Base-by-base conservation (phyloP, 2,113 vertebrate genomes). In the Morone chrysops region DNA sequence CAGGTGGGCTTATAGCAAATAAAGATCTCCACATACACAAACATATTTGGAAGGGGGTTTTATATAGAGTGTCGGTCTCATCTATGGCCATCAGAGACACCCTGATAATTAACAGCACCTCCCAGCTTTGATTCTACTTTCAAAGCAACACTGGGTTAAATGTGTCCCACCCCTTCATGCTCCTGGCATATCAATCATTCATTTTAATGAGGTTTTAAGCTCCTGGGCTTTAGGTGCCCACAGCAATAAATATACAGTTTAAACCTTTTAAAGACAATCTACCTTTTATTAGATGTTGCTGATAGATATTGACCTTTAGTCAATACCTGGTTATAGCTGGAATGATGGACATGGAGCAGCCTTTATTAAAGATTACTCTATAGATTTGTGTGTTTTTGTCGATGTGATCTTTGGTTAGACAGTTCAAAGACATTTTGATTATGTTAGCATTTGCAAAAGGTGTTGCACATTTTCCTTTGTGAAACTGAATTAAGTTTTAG, bases 21-120 rank as follows among this genome's bases (percentile, higher is more conserved):
- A 75, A 74, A 72, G 74, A 75, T 69, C 57, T 20, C 20, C 82
- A 76, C 70, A 31, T 31, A 71, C 6, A 73, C 69, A 71, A 8
- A 25, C 40, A 53, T 68, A 60, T 80, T 59, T 60, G 50, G 62
- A 47, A 22, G n/a, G 8, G 0, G 31, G 38, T 59, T 78, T 68
- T n/a, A 51, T 81, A 70, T 43, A 11, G 43, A 5, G 59, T 56
- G 84, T 78, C 73, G 50, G 83, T 75, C 75, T 81, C 70, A 43
- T 91, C 81, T 88, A 57, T 11, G 22, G 75, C 81, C 92, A 85
- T 93, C 90, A 93, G 89, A 93, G 87, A 86, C 84, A 12, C 12
- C 20, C 45, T 69, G 84, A 65, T 94, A 90, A 93, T 93, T 85
- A 91, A 93, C 71, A 90, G 57, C 73, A 68, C 54, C 85, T 89